Percentiles rank a stretch among this genome's conserved stretches.
Evolutionary conservation across 2,797 vertebrate genomes (phyloP).

Genomic region (Poeciliopsis turneri): DNA sequence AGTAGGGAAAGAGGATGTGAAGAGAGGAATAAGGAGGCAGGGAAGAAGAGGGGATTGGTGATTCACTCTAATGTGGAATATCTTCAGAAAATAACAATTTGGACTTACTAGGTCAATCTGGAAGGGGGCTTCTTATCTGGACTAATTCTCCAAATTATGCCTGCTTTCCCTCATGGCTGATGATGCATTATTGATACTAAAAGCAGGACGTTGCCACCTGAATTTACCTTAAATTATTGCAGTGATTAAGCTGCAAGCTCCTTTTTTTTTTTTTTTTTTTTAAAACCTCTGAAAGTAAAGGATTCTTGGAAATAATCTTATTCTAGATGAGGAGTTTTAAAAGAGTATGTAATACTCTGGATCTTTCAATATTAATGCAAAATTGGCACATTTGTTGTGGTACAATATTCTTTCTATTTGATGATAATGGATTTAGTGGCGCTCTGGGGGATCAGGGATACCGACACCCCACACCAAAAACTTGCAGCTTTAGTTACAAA

Average conservation of each 20-base stretch:
- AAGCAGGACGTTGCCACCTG: neutral
- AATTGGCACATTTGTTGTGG: too few relatives aligned
- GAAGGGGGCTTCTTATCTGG: slow-evolving; percentile 52
- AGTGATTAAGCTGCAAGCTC: neutral
- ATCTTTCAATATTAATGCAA: neutral
- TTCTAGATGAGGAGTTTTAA: neutral
- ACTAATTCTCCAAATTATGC: slow-evolving; percentile 27
- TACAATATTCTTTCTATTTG: neutral
- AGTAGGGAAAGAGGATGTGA: slow-evolving; percentile 6
- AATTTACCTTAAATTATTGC: neutral
- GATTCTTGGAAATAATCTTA: neutral
- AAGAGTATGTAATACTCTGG: neutral
- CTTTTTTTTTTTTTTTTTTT: too few relatives aligned
- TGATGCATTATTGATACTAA: slow-evolving; percentile 29
- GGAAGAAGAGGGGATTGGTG: slow-evolving; percentile 24
- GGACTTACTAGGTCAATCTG: slow-evolving; percentile 39
- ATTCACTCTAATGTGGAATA: slow-evolving; percentile 54
- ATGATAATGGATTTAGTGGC: neutral
- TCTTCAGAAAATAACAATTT: slow-evolving; percentile 60
- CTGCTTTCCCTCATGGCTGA: slow-evolving; percentile 24
- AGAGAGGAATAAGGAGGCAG: neutral
- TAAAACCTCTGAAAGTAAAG: too few relatives aligned
- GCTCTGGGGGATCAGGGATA: too few relatives aligned
- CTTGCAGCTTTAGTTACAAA: neutral
- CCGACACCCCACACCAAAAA: neutral